Conservation (phyloP, 2,797 vertebrate genomes). For the Threskiornis aethiopicus region DNA sequence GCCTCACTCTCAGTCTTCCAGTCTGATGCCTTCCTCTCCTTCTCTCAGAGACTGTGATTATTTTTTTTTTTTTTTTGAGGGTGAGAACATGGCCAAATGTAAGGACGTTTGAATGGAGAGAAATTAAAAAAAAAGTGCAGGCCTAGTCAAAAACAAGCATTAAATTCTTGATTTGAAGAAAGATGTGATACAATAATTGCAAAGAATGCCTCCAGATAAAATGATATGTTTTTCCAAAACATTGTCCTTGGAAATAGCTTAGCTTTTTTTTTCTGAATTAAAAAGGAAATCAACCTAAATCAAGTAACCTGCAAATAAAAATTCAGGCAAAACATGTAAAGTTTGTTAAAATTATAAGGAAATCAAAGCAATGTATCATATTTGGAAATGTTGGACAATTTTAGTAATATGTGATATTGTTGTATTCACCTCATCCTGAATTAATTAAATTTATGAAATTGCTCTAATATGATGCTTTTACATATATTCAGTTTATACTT, state of each 20-base stretch:
- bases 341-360: background rate
- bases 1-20: background rate
- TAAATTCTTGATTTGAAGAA: background rate
- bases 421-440: background rate
- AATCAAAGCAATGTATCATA: background rate
- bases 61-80: background rate
- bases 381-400: background rate
- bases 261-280: background rate
- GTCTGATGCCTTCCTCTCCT: background rate
- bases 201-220: background rate
- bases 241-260: background rate
- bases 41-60: background rate
- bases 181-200: background rate
- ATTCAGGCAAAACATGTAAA: background rate
- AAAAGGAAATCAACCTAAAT: background rate
- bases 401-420: background rate
- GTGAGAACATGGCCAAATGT: background rate
- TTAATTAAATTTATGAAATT: background rate
- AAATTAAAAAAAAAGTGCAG: background rate
- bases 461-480: background rate
- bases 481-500: background rate
- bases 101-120: background rate
- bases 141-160: background rate
- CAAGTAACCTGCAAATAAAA: background rate
- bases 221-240: background rate